Evolutionary conservation across 1,140 invertebrate genomes (phyloP).

Genomic region (Aricia agestis): DNA sequence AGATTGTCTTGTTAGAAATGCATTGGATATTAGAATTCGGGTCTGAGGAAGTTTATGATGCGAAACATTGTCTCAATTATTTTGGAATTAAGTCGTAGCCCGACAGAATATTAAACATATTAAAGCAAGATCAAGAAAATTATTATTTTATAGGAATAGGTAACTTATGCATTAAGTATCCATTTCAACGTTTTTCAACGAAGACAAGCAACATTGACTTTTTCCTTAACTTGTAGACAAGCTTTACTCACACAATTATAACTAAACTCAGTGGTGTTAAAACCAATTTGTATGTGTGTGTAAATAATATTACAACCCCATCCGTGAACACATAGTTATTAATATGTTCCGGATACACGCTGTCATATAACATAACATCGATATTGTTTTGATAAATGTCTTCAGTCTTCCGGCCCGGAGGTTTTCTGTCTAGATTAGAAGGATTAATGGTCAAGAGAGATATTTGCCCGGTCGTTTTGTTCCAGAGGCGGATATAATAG

Average conservation of each 20-base stretch:
- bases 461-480: constrained; percentile 53
- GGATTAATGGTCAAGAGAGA: constrained; percentile 50
- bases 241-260: too few relatives aligned
- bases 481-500: constrained; percentile 28
- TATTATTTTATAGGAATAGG: background rate
- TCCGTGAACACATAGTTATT: background rate
- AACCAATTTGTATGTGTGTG: too few relatives aligned
- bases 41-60: background rate
- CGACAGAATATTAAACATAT: background rate
- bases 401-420: constrained; percentile 41
- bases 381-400: constrained; percentile 49
- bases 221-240: too few relatives aligned
- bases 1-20: background rate
- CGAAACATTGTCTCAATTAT: constrained; percentile 12
- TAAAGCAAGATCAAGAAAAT: background rate
- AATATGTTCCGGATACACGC: background rate
- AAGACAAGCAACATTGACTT: too few relatives aligned
- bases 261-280: too few relatives aligned
- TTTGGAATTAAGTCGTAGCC: background rate
- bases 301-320: too few relatives aligned
- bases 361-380: constrained; percentile 21
- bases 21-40: constrained; percentile 2
- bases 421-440: constrained; percentile 62
- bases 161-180: too few relatives aligned
- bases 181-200: background rate